These are phyloP conservation scores for Lepilemur ruficaudatus DNA, from an alignment of 2,797 vertebrate genomes.

Conservation along the genomic window DNA sequence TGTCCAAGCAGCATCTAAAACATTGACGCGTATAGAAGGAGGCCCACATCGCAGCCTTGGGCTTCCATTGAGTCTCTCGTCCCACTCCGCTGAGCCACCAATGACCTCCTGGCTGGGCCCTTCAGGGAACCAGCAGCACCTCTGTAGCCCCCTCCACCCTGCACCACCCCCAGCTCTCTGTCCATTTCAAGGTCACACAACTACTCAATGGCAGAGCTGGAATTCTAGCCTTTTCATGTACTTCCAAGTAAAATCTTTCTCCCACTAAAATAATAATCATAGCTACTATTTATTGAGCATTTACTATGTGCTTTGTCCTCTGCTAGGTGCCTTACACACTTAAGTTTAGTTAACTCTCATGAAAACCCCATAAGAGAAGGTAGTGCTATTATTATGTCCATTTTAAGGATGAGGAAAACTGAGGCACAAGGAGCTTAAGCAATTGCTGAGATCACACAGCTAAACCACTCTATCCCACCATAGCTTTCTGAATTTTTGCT, in stretches of 20 bases:
- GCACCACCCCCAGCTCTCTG: no score
- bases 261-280: neutral
- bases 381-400: neutral
- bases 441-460: neutral
- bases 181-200: neutral
- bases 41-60: fast-evolving
- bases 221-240: neutral
- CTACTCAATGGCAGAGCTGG: neutral
- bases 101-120: neutral
- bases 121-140: neutral
- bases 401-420: neutral
- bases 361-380: neutral
- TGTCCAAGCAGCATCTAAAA: neutral
- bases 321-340: neutral
- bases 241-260: conserved; percentile 19
- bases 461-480: no score
- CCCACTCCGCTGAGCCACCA: no score
- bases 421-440: neutral
- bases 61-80: neutral
- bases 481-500: neutral
- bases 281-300: neutral
- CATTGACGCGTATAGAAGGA: neutral
- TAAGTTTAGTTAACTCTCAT: neutral
- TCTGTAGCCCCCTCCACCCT: neutral
- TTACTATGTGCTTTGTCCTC: neutral